Conservation (phyloP, 2,888 invertebrate genomes). For the Keiferia lycopersicella region DNA sequence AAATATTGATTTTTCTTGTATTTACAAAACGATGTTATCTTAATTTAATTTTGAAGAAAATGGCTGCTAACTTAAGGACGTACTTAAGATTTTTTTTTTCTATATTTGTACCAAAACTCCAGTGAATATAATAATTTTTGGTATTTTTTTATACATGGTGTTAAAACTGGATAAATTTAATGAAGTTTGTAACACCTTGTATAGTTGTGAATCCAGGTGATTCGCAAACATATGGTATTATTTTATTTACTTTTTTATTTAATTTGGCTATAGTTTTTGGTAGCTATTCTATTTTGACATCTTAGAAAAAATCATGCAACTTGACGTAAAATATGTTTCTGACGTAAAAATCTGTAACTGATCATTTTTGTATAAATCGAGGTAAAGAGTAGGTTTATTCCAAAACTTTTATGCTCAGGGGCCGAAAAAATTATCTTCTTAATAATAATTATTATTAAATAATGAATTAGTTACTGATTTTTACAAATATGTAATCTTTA, state of each 20-base stretch:
- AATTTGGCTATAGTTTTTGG: constrained; percentile 37
- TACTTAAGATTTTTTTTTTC: constrained; percentile 54
- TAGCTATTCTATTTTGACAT: constrained; percentile 40
- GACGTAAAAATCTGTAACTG: neutral
- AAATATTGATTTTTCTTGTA: constrained; percentile 30
- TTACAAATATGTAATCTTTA: neutral
- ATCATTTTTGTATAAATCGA: neutral
- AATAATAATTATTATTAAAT: neutral
- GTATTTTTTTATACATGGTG: constrained; percentile 21
- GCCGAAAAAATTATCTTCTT: neutral
- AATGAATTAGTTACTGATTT: neutral
- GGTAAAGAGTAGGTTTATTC: neutral
- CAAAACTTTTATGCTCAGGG: neutral
- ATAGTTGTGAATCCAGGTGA: constrained; percentile 36
- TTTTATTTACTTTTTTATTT: constrained; percentile 36
- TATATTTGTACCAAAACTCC: constrained; percentile 55
- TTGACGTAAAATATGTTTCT: constrained; percentile 8
- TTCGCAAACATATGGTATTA: constrained; percentile 37
- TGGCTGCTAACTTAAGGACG: constrained; percentile 69
- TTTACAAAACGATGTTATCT: constrained; percentile 36
- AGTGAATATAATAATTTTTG: constrained; percentile 45
- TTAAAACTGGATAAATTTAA: neutral
- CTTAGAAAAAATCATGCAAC: constrained; percentile 30
- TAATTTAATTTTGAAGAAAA: constrained; percentile 33
- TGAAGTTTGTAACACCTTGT: neutral